A percentile compares a stretch with the other conserved stretches of the same genome.
Conservation (phyloP, 2,797 vertebrate species). For the Pantherophis alleghaniensis region DNA sequence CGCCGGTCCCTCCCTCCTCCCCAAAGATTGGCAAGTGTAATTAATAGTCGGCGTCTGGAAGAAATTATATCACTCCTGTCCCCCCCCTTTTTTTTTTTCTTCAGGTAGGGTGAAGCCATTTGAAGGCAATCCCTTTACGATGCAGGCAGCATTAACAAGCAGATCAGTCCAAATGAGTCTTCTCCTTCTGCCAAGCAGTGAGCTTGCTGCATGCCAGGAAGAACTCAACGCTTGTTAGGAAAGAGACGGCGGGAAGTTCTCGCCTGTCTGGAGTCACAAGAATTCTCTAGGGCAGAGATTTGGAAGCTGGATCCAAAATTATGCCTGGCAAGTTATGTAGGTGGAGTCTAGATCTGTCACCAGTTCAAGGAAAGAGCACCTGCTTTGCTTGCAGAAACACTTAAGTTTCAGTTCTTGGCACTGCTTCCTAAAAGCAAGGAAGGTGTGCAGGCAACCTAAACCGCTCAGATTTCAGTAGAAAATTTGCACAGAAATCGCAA, state of each 20-base stretch:
- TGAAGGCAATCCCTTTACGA: constrained; percentile 19
- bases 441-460: not conserved
- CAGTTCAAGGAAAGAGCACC: not conserved
- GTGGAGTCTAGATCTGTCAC: not conserved
- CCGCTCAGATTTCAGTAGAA: not conserved
- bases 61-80: constrained; percentile 20
- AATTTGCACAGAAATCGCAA: not conserved
- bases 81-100: not conserved
- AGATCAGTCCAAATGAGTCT: constrained; percentile 21
- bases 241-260: not conserved
- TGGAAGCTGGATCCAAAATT: not conserved
- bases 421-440: not conserved
- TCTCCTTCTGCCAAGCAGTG: not conserved
- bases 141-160: constrained; percentile 2
- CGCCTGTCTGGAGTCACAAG: not conserved
- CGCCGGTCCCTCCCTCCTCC: constrained; percentile 1
- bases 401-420: not conserved
- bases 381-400: not conserved
- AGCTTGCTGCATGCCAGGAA: not conserved
- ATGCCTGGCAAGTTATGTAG: not conserved
- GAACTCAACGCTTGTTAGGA: not conserved
- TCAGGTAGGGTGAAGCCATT: constrained; percentile 36
- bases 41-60: constrained; percentile 45
- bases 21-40: constrained; percentile 36
- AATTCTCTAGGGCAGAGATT: not conserved